Conservation (phyloP, 2,888 invertebrate species). For the Hirtodrosophila alboralis region DNA sequence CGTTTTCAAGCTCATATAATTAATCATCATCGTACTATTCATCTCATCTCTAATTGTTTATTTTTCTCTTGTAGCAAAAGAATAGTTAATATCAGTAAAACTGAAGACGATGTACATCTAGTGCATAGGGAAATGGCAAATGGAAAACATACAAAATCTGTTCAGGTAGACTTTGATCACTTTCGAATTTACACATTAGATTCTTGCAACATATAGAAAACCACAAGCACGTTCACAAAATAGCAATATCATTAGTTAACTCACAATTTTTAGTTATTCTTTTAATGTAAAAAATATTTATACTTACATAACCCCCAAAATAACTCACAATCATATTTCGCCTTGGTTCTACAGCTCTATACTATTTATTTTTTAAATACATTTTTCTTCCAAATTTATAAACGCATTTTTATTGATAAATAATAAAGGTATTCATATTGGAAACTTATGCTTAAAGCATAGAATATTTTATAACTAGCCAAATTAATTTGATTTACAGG, state of each 20-base stretch:
- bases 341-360: slow-evolving; percentile 25
- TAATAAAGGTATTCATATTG: background rate
- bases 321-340: slow-evolving; percentile 16
- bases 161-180: slow-evolving; percentile 86
- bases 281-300: slow-evolving; percentile 48
- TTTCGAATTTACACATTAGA: slow-evolving; percentile 55
- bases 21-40: slow-evolving; percentile 45
- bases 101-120: slow-evolving; percentile 90
- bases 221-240: slow-evolving; percentile 42
- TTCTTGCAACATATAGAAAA: slow-evolving; percentile 43
- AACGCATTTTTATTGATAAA: background rate
- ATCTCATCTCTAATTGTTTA: slow-evolving; percentile 71
- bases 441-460: too few species aligned
- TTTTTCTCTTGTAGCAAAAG: slow-evolving; percentile 88
- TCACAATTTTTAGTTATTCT: slow-evolving; percentile 70
- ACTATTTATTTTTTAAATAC: slow-evolving; percentile 12
- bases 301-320: slow-evolving; percentile 3
- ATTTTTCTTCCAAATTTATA: slow-evolving; percentile 1
- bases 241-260: slow-evolving; percentile 50
- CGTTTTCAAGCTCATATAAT: slow-evolving; percentile 16
- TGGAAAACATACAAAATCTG: slow-evolving; percentile 89
- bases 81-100: slow-evolving; percentile 90
- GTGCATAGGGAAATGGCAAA: slow-evolving; percentile 89
- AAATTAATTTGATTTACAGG: slow-evolving; percentile 61
- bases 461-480: too few species aligned